These are phyloP conservation scores for Boloria euphrosyne DNA, from an alignment of 2,888 invertebrate species.

Conservation along the genomic window DNA sequence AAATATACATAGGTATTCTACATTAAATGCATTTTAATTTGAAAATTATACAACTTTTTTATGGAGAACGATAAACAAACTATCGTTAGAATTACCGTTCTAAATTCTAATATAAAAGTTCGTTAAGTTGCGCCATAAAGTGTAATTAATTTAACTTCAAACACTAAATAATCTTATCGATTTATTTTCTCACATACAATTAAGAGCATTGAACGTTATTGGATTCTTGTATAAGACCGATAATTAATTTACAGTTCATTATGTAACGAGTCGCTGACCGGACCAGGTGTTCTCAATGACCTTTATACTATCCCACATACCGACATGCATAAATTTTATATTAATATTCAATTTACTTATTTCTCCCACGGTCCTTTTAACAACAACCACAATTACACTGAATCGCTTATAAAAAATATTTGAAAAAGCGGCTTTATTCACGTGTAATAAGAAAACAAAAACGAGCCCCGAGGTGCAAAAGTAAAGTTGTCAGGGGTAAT, in stretches of 20 bases:
- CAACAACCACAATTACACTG: slow-evolving; percentile 36
- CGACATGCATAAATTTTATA: slow-evolving; percentile 58
- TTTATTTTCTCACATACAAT: slow-evolving; percentile 16
- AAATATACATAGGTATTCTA: not conserved
- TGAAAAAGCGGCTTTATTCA: slow-evolving; percentile 23
- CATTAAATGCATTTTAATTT: not conserved
- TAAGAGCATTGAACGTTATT: slow-evolving; percentile 8
- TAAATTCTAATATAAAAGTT: not conserved
- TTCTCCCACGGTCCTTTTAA: slow-evolving; percentile 71
- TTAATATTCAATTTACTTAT: slow-evolving; percentile 74
- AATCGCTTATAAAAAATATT: slow-evolving; percentile 14
- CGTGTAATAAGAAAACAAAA: slow-evolving; percentile 10
- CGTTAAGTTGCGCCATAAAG: slow-evolving; percentile 16
- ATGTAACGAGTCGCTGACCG: slow-evolving; percentile 39
- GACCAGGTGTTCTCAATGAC: slow-evolving; percentile 66
- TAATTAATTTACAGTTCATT: slow-evolving; percentile 15
- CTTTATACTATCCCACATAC: slow-evolving; percentile 58
- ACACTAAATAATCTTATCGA: slow-evolving; percentile 7
- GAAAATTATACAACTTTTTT: not conserved
- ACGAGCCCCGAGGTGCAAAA: not conserved
- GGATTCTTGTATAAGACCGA: not conserved
- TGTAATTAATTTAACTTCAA: slow-evolving; percentile 17
- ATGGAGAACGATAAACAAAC: slow-evolving; percentile 12
- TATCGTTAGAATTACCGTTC: slow-evolving; percentile 6
- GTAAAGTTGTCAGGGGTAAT: not conserved